phyloP scores from a whole-genome alignment of 2,797 vertebrate species.

The Molossus alvarezi region DNA sequence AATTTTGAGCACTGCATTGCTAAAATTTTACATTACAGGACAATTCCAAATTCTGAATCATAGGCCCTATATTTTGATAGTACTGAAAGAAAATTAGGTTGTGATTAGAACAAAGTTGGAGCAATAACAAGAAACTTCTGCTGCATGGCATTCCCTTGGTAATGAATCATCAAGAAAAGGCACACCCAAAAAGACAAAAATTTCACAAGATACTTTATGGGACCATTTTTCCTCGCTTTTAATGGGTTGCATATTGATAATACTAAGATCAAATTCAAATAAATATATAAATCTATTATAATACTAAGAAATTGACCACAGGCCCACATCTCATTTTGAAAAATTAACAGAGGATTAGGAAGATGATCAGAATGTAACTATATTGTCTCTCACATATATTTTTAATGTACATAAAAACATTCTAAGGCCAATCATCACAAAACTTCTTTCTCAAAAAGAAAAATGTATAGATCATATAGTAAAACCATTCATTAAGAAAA shows the following conservation, averaged over 20 bases:
- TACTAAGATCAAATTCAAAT: conserved; percentile 19
- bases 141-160: background rate
- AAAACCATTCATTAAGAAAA: background rate
- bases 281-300: conserved; percentile 56
- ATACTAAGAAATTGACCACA: conserved; percentile 54
- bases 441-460: no score
- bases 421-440: background rate
- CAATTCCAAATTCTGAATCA: conserved; percentile 38
- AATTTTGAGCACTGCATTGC: background rate
- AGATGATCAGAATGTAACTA: background rate
- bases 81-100: conserved; percentile 50
- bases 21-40: conserved; percentile 33
- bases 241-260: background rate
- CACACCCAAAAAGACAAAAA: background rate
- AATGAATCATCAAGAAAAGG: conserved; percentile 1
- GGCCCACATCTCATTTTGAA: conserved; percentile 22
- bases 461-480: no score
- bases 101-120: conserved; percentile 59
- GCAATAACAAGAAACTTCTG: conserved; percentile 9
- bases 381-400: background rate
- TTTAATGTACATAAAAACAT: conserved; percentile 2
- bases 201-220: conserved; percentile 49
- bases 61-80: background rate
- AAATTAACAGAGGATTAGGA: conserved; percentile 67
- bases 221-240: conserved; percentile 13